Base-by-base conservation (phyloP, 2,113 vertebrate species). In the Callorhinus ursinus region DNA sequence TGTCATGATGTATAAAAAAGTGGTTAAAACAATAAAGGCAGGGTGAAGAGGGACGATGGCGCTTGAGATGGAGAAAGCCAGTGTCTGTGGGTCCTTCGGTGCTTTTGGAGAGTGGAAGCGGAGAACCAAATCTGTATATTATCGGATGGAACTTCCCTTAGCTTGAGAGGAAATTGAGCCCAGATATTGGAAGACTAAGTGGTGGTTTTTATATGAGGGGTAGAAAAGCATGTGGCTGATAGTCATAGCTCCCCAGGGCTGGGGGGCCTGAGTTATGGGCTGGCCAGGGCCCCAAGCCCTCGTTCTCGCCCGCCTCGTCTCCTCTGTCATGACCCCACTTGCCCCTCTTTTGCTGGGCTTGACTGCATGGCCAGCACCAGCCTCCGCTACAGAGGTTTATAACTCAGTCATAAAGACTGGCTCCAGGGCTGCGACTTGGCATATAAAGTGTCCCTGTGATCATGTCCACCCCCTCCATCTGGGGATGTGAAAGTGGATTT, bases 161-260 rank as follows among this genome's bases (percentile, higher is more conserved):
- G 97, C 97, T 97, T 97, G 96, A 96, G 95, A 98, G 59, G 86
- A 98, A 98, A 98, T 71, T 86, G 89, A 98, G 98, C 97, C 74
- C 72, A 98, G 92, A 96, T 96, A 97, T 86, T 97, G 98, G 96
- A 96, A 92, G 77, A 71, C 74, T 93, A 24, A 87, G 94, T 71
- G 72, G 80, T 36, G 51, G 63, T 36, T 95, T 96, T 96, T 92
- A 77, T 76, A 57, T 39, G 95, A 46, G 85, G 84, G 57, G 88
- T 11, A 97, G 88, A 97, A 98, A 98, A 98, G 97, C 94, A 91
- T 93, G 76, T 67, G 87, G 93, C 71, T 96, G 76, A 77, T 88
- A 46, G 77, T 94, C 89, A 26, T 97, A 98, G 98, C 42, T 97
- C 90, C 84, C 87, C 67, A 79, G 31, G 49, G 63, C 61, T 19